phyloP scores from a whole-genome alignment of 1,140 invertebrate genomes.

The Cotesia chilonis region DNA sequence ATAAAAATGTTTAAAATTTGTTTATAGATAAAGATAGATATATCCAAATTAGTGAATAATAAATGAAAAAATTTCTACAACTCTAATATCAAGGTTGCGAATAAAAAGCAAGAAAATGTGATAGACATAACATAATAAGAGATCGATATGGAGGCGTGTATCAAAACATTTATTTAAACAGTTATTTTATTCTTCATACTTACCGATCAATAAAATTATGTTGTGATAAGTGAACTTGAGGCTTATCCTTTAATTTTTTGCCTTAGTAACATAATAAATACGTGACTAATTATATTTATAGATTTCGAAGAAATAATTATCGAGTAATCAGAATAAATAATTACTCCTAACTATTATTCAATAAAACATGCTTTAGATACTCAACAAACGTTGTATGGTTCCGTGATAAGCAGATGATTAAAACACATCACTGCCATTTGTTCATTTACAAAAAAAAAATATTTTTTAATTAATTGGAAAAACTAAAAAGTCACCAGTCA shows the following conservation, averaged over 20 bases:
- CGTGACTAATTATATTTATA: background rate
- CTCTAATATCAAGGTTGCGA: background rate
- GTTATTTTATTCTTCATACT: background rate
- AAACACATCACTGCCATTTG: too few relatives aligned
- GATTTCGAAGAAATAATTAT: too few relatives aligned
- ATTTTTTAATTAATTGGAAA: too few relatives aligned
- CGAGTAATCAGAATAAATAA: too few relatives aligned
- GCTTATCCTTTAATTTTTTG: background rate
- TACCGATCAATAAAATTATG: conserved; percentile 23
- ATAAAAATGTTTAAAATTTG: background rate
- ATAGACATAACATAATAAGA: conserved; percentile 5
- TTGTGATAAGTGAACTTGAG: conserved; percentile 7
- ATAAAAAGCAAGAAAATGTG: background rate
- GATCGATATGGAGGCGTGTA: conserved; percentile 24
- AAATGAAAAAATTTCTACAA: background rate
- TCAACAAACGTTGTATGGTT: too few relatives aligned
- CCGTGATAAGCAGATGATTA: too few relatives aligned
- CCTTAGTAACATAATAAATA: background rate
- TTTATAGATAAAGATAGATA: background rate
- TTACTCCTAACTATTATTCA: too few relatives aligned
- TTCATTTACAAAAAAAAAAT: too few relatives aligned
- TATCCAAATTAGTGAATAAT: background rate
- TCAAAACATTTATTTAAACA: conserved; percentile 5
- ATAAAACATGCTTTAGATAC: too few relatives aligned
- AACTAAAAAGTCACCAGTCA: too few relatives aligned